Evolutionary conservation across 2,888 invertebrate species (phyloP), one percentile per base, ranked within the genome.

Genomic region (Ornithoptera alexandrae): DNA sequence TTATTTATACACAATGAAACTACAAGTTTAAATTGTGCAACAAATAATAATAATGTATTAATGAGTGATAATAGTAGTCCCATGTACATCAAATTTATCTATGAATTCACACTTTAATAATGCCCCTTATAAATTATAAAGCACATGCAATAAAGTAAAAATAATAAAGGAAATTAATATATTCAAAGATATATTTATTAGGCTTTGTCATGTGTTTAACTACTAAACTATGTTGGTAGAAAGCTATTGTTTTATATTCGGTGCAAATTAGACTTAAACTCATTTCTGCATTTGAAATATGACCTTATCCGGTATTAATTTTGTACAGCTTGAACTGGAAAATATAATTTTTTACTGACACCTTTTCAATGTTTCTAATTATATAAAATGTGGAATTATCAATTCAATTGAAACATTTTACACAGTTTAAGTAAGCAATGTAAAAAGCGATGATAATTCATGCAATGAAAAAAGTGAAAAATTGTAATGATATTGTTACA

Each of bases 401-500:
- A 17, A 15, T 15, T 50, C 0, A 18, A 50, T 50, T 50, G 15
- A 50, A 30, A 17, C 17, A 50, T 50, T 50, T 18, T 5, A 50
- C 17, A 17, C 50, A 50, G 2, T 50, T 50, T 50, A 17, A 17
- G 15, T 15, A 50, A 68, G 62, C 62, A 50, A 46, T 30, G 36
- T 68, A 58, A 63, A 30, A 63, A 62, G 68, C 68, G 30, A n/a
- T 46, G 46, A 50, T 63, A 59, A 30, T 15, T 50, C 68, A 68
- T 68, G 62, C 69, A 65, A 61, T 42, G 60, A 65, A 15, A 50
- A 56, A 36, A 61, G 20, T 15, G 20, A 24, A 65, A 59, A 39
- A 20, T 63, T 22, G 61, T 12, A 12, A 8, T 64, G 12, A 39
- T 18, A 64, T 22, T 30, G 30, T 50, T 42, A 12, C 30, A 61